phyloP scores from a whole-genome alignment of 2,888 invertebrate genomes.

The Epistrophella euchroma region DNA sequence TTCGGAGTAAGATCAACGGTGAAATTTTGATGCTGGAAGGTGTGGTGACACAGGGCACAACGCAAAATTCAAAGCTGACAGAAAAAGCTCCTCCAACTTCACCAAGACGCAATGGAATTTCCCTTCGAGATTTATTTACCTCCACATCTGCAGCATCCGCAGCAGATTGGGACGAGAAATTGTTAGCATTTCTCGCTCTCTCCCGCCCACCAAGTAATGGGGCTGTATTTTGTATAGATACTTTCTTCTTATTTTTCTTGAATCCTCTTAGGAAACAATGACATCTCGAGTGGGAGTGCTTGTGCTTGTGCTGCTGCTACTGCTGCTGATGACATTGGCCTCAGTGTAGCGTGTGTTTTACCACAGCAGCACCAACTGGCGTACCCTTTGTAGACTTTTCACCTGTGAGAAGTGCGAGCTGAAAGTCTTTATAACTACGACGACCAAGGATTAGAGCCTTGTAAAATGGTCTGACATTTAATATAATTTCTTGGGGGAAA shows the following conservation, averaged over 20 bases:
- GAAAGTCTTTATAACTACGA: slow-evolving; percentile 29
- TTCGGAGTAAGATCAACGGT: slow-evolving; percentile 42
- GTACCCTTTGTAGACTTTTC: slow-evolving; percentile 44
- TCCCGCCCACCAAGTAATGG: background rate
- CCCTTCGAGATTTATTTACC: slow-evolving; percentile 53
- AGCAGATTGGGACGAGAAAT: slow-evolving; percentile 42
- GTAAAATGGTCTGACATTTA: slow-evolving; percentile 49
- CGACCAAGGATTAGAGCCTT: slow-evolving; percentile 44
- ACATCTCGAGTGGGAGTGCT: slow-evolving; percentile 43
- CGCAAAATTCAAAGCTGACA: slow-evolving; percentile 37
- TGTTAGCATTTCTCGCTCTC: slow-evolving; percentile 18
- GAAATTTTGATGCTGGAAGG: background rate
- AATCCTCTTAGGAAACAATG: slow-evolving; percentile 57
- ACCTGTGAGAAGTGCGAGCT: slow-evolving; percentile 24
- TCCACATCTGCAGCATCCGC: slow-evolving; percentile 18
- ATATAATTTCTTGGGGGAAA: slow-evolving; percentile 56
- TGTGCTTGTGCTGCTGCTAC: too few species aligned
- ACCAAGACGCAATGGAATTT: slow-evolving; percentile 43
- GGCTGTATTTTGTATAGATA: background rate
- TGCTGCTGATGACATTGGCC: slow-evolving; percentile 56
- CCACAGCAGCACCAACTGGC: slow-evolving; percentile 14
- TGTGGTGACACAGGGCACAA: background rate
- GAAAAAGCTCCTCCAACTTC: slow-evolving; percentile 32
- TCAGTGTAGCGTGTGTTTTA: slow-evolving; percentile 48
- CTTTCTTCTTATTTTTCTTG: background rate